Evolutionary conservation across 2,797 vertebrate genomes (phyloP).

Genomic region (Aeoliscus strigatus): DNA sequence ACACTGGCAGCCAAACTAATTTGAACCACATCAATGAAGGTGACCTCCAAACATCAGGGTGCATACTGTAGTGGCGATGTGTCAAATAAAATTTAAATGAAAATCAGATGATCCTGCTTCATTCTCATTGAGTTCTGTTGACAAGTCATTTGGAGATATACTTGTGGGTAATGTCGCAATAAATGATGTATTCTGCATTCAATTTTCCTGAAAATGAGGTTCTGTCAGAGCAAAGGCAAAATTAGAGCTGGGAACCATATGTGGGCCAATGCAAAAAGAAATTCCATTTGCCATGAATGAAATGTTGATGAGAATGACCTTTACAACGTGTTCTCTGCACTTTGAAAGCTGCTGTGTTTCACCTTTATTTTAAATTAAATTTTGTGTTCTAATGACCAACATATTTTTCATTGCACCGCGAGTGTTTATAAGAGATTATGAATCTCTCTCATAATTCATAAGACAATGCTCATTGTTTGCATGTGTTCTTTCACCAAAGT

Average conservation of each 20-base stretch:
- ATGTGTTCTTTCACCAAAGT: slow-evolving; percentile 23
- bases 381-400: no score
- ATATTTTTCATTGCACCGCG: slow-evolving; percentile 13
- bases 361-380: no score
- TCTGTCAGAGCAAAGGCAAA: slow-evolving; percentile 37
- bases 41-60: slow-evolving; percentile 53
- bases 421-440: slow-evolving; percentile 17
- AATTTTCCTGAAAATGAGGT: slow-evolving; percentile 47
- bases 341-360: slow-evolving; percentile 14
- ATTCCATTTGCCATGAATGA: slow-evolving; percentile 47
- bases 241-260: slow-evolving; percentile 22
- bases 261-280: slow-evolving; percentile 23
- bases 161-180: slow-evolving; percentile 48
- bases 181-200: slow-evolving; percentile 46
- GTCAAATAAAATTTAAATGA: slow-evolving; percentile 41
- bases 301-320: slow-evolving; percentile 52
- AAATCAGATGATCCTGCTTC: slow-evolving; percentile 34
- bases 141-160: slow-evolving; percentile 37
- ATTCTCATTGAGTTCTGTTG: slow-evolving; percentile 41
- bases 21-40: slow-evolving; percentile 52
- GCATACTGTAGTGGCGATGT: slow-evolving; percentile 29
- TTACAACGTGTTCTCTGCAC: slow-evolving; percentile 31
- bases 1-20: slow-evolving; percentile 42
- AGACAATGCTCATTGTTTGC: slow-evolving; percentile 3
- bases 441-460: slow-evolving; percentile 11